These are phyloP conservation scores for Tanaodytes sp. DNA, from an alignment of 2,888 invertebrate genomes.

Conservation along the genomic window DNA sequence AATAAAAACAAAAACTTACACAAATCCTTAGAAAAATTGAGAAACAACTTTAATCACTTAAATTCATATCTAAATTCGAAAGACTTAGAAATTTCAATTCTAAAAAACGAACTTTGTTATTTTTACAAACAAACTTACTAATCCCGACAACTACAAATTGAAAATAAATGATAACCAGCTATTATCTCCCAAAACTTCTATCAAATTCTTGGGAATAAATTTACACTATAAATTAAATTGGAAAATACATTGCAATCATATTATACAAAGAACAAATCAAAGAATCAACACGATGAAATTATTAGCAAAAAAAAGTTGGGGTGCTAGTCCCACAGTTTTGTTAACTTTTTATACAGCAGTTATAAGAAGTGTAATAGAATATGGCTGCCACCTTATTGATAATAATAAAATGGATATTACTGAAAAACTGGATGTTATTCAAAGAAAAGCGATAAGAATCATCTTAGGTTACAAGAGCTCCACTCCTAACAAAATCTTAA, in stretches of 20 bases:
- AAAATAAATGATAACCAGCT: no score
- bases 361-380: constrained; percentile 4
- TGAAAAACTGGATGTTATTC: neutral
- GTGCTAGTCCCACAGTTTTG: constrained; percentile 26
- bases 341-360: constrained; percentile 13
- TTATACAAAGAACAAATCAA: neutral
- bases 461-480: neutral
- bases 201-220: no score
- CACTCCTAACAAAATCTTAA: neutral
- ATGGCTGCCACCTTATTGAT: neutral
- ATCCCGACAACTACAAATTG: no score
- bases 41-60: no score
- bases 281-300: constrained; percentile 10
- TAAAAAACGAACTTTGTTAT: no score
- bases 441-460: constrained; percentile 7
- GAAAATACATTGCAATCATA: neutral
- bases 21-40: no score
- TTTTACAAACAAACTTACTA: no score
- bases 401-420: neutral
- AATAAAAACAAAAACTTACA: no score
- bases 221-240: constrained; percentile 1
- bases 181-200: no score
- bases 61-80: no score
- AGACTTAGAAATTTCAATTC: no score
- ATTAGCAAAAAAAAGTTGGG: constrained; percentile 12